These are phyloP conservation scores for Lutra lutra DNA, from an alignment of 2,797 vertebrate species.

Conservation along the genomic window DNA sequence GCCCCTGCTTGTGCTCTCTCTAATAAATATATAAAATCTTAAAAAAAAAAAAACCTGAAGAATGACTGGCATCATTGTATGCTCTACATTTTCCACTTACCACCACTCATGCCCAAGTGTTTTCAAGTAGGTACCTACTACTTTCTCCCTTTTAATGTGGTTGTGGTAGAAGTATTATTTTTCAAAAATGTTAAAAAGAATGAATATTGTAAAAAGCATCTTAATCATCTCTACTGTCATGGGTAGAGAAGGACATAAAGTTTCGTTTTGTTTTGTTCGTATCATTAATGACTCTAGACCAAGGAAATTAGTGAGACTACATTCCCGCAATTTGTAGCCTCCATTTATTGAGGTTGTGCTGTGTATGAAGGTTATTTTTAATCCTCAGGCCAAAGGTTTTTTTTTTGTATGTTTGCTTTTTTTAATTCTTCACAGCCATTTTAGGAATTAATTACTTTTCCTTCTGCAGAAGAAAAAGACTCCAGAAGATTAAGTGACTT, in stretches of 20 bases:
- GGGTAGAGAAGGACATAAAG: background rate
- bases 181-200: background rate
- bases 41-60: background rate
- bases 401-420: background rate
- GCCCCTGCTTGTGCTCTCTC: background rate
- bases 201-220: background rate
- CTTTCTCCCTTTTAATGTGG: background rate
- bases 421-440: background rate
- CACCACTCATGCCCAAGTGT: background rate
- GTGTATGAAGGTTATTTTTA: background rate
- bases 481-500: background rate
- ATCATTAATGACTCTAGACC: background rate
- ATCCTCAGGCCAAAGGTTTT: background rate
- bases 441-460: background rate
- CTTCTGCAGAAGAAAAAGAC: background rate
- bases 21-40: background rate
- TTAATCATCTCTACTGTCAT: background rate
- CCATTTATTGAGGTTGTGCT: background rate
- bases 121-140: background rate
- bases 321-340: background rate
- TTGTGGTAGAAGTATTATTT: background rate
- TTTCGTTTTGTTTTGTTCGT: background rate
- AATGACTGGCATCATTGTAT: background rate
- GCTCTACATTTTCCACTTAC: background rate
- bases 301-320: background rate